These are phyloP conservation scores for Heliornis fulica DNA, from an alignment of 2,113 vertebrate genomes.

Conservation along the genomic window DNA sequence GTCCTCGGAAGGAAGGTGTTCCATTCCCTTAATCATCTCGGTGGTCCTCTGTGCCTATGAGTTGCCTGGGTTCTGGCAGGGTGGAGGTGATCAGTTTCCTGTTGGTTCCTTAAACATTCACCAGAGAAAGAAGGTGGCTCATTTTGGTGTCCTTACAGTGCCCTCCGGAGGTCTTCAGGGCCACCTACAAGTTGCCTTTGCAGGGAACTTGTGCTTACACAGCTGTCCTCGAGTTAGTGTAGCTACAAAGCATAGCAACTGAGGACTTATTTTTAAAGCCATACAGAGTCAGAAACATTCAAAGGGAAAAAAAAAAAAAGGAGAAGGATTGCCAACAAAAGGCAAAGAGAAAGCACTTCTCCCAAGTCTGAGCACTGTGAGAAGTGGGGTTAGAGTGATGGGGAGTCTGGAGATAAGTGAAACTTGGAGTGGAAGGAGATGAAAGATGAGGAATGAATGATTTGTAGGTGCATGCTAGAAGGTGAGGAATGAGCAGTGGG, in stretches of 20 bases:
- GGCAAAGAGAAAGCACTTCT: background rate
- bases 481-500: background rate
- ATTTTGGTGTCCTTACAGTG: constrained; percentile 9
- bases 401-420: background rate
- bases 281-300: background rate
- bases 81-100: background rate
- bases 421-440: background rate
- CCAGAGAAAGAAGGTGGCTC: background rate
- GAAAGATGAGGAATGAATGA: background rate
- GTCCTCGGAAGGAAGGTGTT: too few species aligned
- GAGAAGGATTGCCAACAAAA: background rate
- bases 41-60: background rate
- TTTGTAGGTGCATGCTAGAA: background rate
- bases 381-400: background rate
- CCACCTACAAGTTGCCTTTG: background rate
- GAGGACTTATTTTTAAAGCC: background rate
- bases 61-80: background rate
- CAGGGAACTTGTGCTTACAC: background rate
- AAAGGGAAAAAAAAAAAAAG: background rate
- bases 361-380: background rate
- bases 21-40: too few species aligned
- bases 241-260: background rate
- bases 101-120: background rate
- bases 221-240: background rate
- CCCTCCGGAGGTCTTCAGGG: constrained; percentile 13